Evolutionary conservation across 2,113 vertebrate species (phyloP).

Genomic region (Phylloscopus trochiloides): DNA sequence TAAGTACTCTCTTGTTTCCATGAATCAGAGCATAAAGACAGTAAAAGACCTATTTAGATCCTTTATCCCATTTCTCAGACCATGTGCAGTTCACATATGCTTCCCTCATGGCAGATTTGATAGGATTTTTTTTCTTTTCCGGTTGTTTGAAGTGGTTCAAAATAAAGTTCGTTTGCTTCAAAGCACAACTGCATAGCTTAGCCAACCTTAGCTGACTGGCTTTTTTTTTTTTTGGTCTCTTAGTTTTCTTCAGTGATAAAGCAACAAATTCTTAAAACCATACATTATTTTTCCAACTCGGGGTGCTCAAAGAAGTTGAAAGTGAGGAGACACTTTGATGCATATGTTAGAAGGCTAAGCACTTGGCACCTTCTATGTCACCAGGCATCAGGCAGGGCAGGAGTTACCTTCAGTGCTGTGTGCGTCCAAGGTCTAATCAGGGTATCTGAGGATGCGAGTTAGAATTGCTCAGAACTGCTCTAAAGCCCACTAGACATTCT

Average conservation of each 20-base stretch:
- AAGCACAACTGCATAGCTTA: background rate
- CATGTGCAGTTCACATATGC: constrained; percentile 10
- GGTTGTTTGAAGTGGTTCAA: background rate
- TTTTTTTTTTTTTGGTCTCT: background rate
- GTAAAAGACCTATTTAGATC: constrained; percentile 20
- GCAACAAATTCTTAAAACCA: background rate
- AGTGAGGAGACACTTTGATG: background rate
- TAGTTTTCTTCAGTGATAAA: background rate
- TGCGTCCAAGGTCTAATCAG: background rate
- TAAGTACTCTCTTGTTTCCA: constrained; percentile 38
- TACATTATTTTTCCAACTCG: background rate
- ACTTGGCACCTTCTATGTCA: background rate
- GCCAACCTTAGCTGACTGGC: background rate
- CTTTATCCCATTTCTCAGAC: constrained; percentile 15
- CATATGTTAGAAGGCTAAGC: background rate
- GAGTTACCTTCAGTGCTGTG: background rate
- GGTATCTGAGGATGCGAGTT: background rate
- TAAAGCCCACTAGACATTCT: background rate
- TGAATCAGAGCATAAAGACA: constrained; percentile 44
- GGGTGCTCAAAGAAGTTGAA: rapidly evolving
- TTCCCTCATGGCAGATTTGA: background rate
- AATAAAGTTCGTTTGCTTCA: background rate
- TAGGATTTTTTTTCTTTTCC: background rate
- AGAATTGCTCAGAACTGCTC: background rate
- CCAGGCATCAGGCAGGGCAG: background rate